phyloP scores from a whole-genome alignment of 92 coral and sea anemone genomes.

The Ricordea florida region DNA sequence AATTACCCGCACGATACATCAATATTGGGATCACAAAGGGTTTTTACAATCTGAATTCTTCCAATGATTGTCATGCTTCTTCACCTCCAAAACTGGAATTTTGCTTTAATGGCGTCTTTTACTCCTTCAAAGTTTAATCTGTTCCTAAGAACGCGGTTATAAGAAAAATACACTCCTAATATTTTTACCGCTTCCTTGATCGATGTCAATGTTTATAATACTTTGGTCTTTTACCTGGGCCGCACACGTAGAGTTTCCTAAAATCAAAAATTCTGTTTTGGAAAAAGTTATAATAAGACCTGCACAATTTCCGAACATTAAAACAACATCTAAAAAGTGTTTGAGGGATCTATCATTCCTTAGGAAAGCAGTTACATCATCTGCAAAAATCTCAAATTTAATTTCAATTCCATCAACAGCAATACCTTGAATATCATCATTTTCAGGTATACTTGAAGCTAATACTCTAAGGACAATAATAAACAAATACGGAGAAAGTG shows the following conservation, averaged over 20 bases:
- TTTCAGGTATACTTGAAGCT: neutral
- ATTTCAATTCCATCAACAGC: neutral
- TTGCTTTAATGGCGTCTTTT: neutral
- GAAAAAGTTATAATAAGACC: neutral
- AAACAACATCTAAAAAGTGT: too few species aligned
- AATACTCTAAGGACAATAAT: neutral
- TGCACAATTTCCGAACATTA: neutral
- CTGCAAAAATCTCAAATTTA: neutral
- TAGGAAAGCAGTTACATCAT: neutral
- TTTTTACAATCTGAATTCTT: neutral
- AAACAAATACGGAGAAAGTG: neutral
- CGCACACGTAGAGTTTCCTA: neutral
- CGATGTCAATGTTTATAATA: neutral
- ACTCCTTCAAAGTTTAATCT: slow-evolving; percentile 10
- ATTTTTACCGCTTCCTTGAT: slow-evolving; percentile 24
- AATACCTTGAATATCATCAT: neutral
- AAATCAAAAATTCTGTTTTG: neutral
- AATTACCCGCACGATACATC: slow-evolving; percentile 1
- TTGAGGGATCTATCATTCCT: too few species aligned
- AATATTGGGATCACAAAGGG: slow-evolving; percentile 13
- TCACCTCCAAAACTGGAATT: slow-evolving; percentile 28
- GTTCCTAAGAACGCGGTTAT: neutral
- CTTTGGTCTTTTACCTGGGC: neutral
- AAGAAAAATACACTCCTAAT: neutral
- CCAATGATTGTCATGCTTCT: slow-evolving; percentile 5